phyloP scores from a whole-genome alignment of 2,888 invertebrate species.

The Kuschelorhynchus macadamiae region DNA sequence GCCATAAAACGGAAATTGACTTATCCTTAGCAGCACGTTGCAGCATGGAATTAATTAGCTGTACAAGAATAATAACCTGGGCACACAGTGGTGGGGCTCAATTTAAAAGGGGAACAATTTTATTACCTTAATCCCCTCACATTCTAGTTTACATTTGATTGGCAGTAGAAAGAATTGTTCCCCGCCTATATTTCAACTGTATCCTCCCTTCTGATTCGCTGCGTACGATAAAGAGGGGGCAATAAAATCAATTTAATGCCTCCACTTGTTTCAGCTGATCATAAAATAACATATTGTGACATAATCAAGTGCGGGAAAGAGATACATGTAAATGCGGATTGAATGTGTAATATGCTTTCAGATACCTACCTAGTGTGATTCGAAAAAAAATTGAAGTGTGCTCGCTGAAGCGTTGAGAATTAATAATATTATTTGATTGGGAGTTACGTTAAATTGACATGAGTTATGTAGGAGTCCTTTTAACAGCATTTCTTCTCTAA shows the following conservation, averaged over 20 bases:
- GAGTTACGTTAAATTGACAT: conserved; percentile 3
- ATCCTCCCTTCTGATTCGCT: conserved; percentile 65
- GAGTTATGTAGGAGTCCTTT: conserved; percentile 9
- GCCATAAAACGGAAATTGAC: conserved; percentile 50
- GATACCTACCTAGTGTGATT: not conserved
- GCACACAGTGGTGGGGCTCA: conserved; percentile 37
- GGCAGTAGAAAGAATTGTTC: conserved; percentile 65
- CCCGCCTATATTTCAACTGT: conserved; percentile 64
- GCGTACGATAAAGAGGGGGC: conserved; percentile 63
- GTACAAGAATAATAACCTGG: conserved; percentile 62
- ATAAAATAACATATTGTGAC: conserved; percentile 60
- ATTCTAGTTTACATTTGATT: conserved; percentile 60
- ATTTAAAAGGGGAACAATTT: conserved; percentile 54
- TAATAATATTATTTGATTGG: conserved; percentile 15
- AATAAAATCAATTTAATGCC: conserved; percentile 71
- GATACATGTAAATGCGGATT: conserved; percentile 28
- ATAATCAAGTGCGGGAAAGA: conserved; percentile 51
- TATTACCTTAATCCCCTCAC: conserved; percentile 56
- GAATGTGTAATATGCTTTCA: conserved; percentile 21
- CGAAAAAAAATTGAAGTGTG: conserved; percentile 22
- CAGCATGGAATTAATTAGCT: conserved; percentile 65
- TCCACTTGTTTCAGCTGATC: conserved; percentile 63
- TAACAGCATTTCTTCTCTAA: too few relatives aligned
- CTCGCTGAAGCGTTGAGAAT: conserved; percentile 6
- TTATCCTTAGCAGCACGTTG: conserved; percentile 45